Conservation (phyloP, 1,140 invertebrate genomes). For the Pseudomyrmex cubaensis region DNA sequence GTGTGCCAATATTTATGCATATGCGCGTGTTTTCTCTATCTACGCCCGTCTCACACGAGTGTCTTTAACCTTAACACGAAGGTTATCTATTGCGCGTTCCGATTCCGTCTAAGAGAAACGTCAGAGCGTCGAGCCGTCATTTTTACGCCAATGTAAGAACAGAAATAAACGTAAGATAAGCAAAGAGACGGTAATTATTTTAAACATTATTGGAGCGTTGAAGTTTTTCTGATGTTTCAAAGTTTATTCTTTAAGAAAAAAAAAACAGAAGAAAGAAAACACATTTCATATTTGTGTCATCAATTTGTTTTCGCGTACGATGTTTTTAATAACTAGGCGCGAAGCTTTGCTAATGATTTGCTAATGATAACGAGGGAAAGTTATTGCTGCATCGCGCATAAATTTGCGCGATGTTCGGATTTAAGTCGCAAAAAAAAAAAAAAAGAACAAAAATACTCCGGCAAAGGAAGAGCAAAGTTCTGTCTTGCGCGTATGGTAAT, state of each 20-base stretch:
- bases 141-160: conserved; percentile 14
- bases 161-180: background rate
- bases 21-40: conserved; percentile 3
- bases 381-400: background rate
- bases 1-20: background rate
- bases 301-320: no score
- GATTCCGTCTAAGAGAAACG: conserved; percentile 28
- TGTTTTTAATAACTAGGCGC: no score
- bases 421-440: conserved; percentile 3
- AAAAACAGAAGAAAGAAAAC: background rate
- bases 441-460: background rate
- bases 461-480: conserved; percentile 14
- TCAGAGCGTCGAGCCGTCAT: conserved; percentile 21
- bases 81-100: conserved; percentile 53
- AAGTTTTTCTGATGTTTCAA: background rate
- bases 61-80: conserved; percentile 54
- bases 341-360: no score
- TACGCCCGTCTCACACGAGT: background rate
- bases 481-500: conserved; percentile 49
- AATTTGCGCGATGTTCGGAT: background rate
- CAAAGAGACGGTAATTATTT: background rate
- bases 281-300: no score
- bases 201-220: background rate
- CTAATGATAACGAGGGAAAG: background rate
- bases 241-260: background rate